Percentiles rank a stretch among this genome's conserved stretches.
Evolutionary conservation across 2,888 invertebrate species (phyloP).

Genomic region (Cephalotes varians): DNA sequence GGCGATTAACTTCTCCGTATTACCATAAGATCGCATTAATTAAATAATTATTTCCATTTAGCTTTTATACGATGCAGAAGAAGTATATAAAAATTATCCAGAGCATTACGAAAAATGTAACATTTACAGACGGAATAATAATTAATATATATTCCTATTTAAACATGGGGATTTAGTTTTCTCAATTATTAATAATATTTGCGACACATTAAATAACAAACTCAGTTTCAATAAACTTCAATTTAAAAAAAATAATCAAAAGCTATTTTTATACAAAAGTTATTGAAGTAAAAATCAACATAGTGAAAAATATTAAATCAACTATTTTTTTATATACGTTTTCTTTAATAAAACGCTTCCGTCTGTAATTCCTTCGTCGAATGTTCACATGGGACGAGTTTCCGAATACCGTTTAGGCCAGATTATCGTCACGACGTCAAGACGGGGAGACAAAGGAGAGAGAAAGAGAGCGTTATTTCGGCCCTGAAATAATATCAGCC

Average conservation of each 20-base stretch:
- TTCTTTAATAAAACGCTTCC: background rate
- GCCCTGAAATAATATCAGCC: constrained; percentile 68
- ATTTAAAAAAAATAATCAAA: background rate
- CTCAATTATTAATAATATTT: background rate
- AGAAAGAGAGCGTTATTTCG: constrained; percentile 37
- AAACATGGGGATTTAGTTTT: background rate
- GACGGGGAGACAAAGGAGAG: constrained; percentile 29
- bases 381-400: background rate
- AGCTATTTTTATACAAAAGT: background rate
- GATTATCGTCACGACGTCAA: constrained; percentile 17
- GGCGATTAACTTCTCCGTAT: constrained; percentile 21
- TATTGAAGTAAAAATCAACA: background rate
- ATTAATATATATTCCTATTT: background rate
- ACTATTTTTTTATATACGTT: background rate
- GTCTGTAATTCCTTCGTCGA: background rate
- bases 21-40: constrained; percentile 38
- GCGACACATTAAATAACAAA: background rate
- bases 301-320: background rate
- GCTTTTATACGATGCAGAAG: background rate
- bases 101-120: background rate
- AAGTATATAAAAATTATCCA: background rate
- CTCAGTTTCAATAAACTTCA: background rate
- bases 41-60: constrained; percentile 30
- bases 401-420: constrained; percentile 14
- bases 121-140: background rate